Evolutionary conservation across 2,113 vertebrate species (phyloP).

Genomic region (Solenodon paradoxus): DNA sequence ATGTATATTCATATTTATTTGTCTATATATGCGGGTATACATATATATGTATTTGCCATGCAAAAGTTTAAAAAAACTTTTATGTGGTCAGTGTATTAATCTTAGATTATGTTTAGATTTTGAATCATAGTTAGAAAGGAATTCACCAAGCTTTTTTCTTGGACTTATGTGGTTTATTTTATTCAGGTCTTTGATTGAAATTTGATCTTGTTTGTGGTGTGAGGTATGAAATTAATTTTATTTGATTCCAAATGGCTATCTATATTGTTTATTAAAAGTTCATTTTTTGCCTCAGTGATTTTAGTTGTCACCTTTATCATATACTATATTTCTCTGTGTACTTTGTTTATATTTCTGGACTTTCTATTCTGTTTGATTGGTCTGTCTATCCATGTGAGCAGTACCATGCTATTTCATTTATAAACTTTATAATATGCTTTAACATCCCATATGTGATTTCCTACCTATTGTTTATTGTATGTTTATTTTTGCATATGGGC

Average conservation of each 20-base stretch:
- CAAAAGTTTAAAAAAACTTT: neutral
- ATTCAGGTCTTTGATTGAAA: neutral
- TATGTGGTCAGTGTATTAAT: neutral
- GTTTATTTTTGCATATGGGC: neutral
- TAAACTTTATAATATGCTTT: slow-evolving; percentile 8
- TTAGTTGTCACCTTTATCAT: neutral
- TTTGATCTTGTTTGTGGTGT: neutral
- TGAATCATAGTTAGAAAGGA: slow-evolving; percentile 4
- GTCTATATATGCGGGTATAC: too few relatives aligned
- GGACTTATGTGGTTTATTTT: neutral
- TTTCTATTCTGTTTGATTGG: slow-evolving; percentile 19
- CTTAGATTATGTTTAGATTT: slow-evolving; percentile 13
- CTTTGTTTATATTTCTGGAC: slow-evolving; percentile 13
- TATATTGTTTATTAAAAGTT: slow-evolving; percentile 30
- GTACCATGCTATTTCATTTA: neutral
- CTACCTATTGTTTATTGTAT: neutral
- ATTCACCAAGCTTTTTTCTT: neutral
- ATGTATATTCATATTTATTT: too few relatives aligned
- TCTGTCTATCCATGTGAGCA: neutral
- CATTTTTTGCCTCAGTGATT: slow-evolving; percentile 8
- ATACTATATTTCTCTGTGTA: neutral
- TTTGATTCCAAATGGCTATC: neutral
- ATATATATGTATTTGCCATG: neutral
- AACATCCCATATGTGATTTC: neutral
- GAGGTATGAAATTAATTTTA: slow-evolving; percentile 21